phyloP scores from a whole-genome alignment of 2,113 vertebrate genomes.

The Mastomys natalensis region DNA sequence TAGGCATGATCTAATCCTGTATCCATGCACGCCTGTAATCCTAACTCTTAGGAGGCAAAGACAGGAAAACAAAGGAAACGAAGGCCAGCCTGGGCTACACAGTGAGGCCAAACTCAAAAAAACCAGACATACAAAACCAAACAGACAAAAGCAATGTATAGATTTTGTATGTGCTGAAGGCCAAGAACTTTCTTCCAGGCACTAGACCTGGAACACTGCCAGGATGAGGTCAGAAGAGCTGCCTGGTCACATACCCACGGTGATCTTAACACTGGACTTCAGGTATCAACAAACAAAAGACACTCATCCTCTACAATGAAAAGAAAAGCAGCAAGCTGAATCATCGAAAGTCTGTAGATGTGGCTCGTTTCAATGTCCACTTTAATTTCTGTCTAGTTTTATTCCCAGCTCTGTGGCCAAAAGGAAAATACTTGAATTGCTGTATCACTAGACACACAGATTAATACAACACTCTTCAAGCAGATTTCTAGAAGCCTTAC shows the following conservation, averaged over 20 bases:
- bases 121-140: neutral
- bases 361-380: neutral
- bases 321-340: neutral
- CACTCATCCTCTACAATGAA: slow-evolving; percentile 11
- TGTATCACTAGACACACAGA: neutral
- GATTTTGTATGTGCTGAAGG: neutral
- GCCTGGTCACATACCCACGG: neutral
- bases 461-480: neutral
- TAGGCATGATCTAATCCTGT: too few relatives aligned
- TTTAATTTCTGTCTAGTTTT: slow-evolving; percentile 7
- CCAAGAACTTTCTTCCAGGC: neutral
- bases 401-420: neutral
- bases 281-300: neutral
- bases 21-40: neutral
- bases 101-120: neutral
- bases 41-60: neutral
- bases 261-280: neutral
- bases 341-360: slow-evolving; percentile 4
- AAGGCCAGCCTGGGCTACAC: neutral
- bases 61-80: neutral
- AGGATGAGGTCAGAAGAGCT: neutral
- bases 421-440: neutral
- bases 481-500: neutral
- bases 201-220: neutral
- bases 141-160: neutral